A percentile compares a stretch with the other conserved stretches of the same genome.
phyloP scores from a whole-genome alignment of 2,888 invertebrate species.

The Pandemis heparana region DNA sequence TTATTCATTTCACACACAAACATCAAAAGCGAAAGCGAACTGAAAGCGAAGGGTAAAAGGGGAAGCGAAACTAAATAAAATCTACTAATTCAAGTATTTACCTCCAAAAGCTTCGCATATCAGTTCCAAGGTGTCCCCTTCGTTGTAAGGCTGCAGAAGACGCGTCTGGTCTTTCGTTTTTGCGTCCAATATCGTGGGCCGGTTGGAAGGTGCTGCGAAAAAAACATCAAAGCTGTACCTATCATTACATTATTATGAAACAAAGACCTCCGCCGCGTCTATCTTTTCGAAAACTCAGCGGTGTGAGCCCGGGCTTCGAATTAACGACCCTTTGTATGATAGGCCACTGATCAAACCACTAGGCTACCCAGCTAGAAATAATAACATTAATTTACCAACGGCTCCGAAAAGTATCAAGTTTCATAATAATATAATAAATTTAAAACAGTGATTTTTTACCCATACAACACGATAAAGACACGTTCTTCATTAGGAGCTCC shows the following conservation, averaged over 20 bases:
- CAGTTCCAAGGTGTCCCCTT: constrained; percentile 92
- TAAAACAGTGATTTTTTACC: neutral
- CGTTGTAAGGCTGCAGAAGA: constrained; percentile 92
- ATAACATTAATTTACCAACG: neutral
- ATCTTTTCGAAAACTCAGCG: no score
- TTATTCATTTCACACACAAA: no score
- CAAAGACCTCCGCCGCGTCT: no score
- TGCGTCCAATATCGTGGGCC: constrained; percentile 92
- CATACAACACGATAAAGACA: constrained; percentile 2
- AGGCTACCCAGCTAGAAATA: no score
- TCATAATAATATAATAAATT: neutral
- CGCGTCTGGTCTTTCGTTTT: constrained; percentile 90
- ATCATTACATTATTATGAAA: neutral
- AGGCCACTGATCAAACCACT: no score
- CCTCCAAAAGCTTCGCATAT: constrained; percentile 93
- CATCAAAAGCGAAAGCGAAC: no score
- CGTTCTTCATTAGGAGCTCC: neutral
- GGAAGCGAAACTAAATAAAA: no score
- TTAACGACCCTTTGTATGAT: no score
- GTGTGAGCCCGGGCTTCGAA: no score
- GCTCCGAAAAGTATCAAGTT: neutral
- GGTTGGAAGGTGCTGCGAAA: constrained; percentile 90
- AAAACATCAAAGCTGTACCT: no score
- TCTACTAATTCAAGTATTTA: constrained; percentile 57
- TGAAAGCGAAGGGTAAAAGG: no score